phyloP scores from a whole-genome alignment of 2,797 vertebrate species.

The Eurystomus glaucurus region DNA sequence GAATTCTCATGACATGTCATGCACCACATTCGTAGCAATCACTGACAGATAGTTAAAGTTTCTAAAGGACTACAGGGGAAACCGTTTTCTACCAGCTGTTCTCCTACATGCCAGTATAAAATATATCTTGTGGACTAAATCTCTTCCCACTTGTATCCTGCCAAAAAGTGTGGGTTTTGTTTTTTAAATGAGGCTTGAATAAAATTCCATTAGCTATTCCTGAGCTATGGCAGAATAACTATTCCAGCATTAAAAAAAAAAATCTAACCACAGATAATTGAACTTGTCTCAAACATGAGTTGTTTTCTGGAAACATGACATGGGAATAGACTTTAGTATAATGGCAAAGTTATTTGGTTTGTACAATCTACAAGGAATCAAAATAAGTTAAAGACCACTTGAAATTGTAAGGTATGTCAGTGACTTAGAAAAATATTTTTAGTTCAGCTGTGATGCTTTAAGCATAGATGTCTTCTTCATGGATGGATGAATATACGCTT shows the following conservation, averaged over 20 bases:
- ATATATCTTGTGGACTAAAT: conserved; percentile 71
- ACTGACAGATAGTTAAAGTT: conserved; percentile 76
- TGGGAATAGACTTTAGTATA: conserved; percentile 35
- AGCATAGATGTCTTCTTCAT: conserved; percentile 13
- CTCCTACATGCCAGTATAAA: conserved; percentile 66
- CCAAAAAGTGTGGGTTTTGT: conserved; percentile 34
- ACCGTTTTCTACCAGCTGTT: conserved; percentile 71
- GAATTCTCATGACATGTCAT: conserved; percentile 49
- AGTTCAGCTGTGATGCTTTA: conserved; percentile 25
- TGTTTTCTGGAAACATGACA: conserved; percentile 52
- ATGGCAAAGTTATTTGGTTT: conserved; percentile 34
- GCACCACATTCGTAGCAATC: conserved; percentile 60
- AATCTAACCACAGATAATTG: conserved; percentile 39
- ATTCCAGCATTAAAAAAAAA: neutral
- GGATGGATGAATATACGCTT: neutral
- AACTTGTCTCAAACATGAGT: conserved; percentile 49
- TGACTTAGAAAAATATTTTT: neutral
- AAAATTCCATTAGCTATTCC: conserved; percentile 70
- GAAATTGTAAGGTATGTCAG: neutral
- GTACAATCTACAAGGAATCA: conserved; percentile 28
- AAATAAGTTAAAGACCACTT: conserved; percentile 26
- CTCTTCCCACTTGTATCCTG: conserved; percentile 63
- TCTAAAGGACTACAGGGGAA: conserved; percentile 69
- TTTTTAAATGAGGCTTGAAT: conserved; percentile 63
- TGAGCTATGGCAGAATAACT: conserved; percentile 42